Conservation (phyloP, 2,888 invertebrate species). For the Stictocephala bisonia region DNA sequence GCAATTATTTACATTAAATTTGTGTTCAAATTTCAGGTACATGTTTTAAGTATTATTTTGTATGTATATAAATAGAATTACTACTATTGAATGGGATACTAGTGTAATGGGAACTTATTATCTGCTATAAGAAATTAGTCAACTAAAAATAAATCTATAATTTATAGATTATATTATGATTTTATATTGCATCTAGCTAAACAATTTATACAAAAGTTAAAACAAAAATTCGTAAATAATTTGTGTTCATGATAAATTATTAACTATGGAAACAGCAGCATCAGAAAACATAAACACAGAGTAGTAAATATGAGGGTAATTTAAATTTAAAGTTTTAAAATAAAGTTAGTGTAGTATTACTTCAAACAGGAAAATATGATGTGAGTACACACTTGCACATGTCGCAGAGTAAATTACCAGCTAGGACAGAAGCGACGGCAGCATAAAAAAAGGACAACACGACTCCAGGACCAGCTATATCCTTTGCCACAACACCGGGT, state of each 20-base stretch:
- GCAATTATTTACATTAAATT: too few relatives aligned
- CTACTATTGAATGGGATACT: too few relatives aligned
- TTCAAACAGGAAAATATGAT: too few relatives aligned
- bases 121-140: too few relatives aligned
- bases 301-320: neutral
- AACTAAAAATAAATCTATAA: too few relatives aligned
- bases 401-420: too few relatives aligned
- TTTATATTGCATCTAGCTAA: neutral
- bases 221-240: neutral
- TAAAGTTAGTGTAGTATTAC: neutral
- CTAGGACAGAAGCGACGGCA: constrained; percentile 69
- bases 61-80: too few relatives aligned
- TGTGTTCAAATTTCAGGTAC: too few relatives aligned
- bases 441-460: constrained; percentile 69
- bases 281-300: neutral
- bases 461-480: constrained; percentile 69
- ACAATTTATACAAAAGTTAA: neutral
- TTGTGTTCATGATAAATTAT: too few relatives aligned
- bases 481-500: constrained; percentile 67
- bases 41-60: too few relatives aligned
- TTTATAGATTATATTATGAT: too few relatives aligned
- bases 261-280: neutral
- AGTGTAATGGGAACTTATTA: too few relatives aligned
- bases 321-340: neutral
- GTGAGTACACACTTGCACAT: neutral